Percentiles rank a stretch among this genome's conserved stretches.
phyloP scores from a whole-genome alignment of 2,113 vertebrate species.

The Synchiropus splendidus region DNA sequence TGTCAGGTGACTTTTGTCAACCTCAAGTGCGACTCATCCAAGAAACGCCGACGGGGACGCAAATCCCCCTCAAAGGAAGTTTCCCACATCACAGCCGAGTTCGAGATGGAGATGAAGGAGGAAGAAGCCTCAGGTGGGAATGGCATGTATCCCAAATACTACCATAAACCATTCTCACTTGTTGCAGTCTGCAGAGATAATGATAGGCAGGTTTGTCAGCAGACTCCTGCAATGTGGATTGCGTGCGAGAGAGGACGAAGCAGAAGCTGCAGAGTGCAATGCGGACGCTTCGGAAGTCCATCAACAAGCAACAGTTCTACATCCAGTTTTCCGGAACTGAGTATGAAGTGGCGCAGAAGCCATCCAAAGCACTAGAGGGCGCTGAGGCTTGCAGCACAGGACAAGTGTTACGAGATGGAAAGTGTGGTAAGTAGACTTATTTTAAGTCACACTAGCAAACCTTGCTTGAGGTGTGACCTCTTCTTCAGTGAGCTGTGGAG shows the following conservation, averaged over 20 bases:
- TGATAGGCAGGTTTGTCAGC: slow-evolving; percentile 1
- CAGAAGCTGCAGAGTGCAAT: slow-evolving; percentile 85
- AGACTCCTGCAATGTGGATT: slow-evolving; percentile 85
- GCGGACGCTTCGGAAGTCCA: slow-evolving; percentile 92
- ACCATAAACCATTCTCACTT: too few relatives aligned
- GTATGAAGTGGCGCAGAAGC: slow-evolving; percentile 89
- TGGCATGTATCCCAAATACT: too few relatives aligned
- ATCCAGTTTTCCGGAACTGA: slow-evolving; percentile 86
- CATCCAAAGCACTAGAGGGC: slow-evolving; percentile 46
- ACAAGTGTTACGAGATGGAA: slow-evolving; percentile 74
- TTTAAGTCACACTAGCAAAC: background rate
- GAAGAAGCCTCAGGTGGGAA: slow-evolving; percentile 85
- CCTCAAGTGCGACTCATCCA: slow-evolving; percentile 92
- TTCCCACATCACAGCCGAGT: slow-evolving; percentile 87
- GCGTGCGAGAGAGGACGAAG: slow-evolving; percentile 86
- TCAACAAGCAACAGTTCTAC: slow-evolving; percentile 94
- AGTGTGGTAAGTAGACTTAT: slow-evolving; percentile 82
- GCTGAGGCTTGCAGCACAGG: slow-evolving; percentile 69
- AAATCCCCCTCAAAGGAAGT: slow-evolving; percentile 85
- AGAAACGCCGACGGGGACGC: slow-evolving; percentile 82
- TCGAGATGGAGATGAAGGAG: slow-evolving; percentile 86
- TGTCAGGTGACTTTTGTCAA: slow-evolving; percentile 94
- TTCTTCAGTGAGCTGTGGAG: slow-evolving; percentile 90
- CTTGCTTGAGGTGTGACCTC: slow-evolving; percentile 52
- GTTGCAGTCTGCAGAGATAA: background rate